phyloP scores from a whole-genome alignment of 2,797 vertebrate species.

The Nothura maculosa region DNA sequence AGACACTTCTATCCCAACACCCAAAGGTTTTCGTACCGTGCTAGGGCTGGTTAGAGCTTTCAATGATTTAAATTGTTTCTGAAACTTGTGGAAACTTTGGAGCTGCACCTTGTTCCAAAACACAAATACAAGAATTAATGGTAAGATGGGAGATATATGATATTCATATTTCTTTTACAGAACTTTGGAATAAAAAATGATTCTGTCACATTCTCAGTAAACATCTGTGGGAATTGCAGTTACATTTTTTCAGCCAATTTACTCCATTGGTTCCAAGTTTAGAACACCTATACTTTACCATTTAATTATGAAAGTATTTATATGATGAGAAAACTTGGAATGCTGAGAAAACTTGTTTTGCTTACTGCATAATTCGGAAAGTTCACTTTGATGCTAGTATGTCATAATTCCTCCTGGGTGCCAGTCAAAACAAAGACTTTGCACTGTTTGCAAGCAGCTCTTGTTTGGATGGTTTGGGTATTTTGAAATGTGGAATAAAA shows the following conservation, averaged over 20 bases:
- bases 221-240: not conserved
- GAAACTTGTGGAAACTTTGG: not conserved
- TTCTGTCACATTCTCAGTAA: not conserved
- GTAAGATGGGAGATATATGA: not conserved
- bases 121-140: not conserved
- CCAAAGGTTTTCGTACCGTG: not conserved
- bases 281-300: not conserved
- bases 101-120: not conserved
- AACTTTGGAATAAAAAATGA: not conserved
- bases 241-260: not conserved
- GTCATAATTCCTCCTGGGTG: slow-evolving; percentile 46
- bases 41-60: not conserved
- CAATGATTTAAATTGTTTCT: not conserved
- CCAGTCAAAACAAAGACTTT: slow-evolving; percentile 69
- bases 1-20: not conserved
- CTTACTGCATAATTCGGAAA: slow-evolving; percentile 8
- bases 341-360: slow-evolving; percentile 55
- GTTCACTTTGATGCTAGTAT: slow-evolving; percentile 63
- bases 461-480: slow-evolving; percentile 62
- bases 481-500: slow-evolving; percentile 68
- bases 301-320: slow-evolving; percentile 10
- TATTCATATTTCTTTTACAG: not conserved
- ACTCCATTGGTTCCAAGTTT: not conserved
- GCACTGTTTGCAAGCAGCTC: slow-evolving; percentile 60
- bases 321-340: slow-evolving; percentile 23